Evolutionary conservation across 2,797 vertebrate species (phyloP), one percentile per base, ranked within the genome.

Genomic region (Trachops cirrhosus): DNA sequence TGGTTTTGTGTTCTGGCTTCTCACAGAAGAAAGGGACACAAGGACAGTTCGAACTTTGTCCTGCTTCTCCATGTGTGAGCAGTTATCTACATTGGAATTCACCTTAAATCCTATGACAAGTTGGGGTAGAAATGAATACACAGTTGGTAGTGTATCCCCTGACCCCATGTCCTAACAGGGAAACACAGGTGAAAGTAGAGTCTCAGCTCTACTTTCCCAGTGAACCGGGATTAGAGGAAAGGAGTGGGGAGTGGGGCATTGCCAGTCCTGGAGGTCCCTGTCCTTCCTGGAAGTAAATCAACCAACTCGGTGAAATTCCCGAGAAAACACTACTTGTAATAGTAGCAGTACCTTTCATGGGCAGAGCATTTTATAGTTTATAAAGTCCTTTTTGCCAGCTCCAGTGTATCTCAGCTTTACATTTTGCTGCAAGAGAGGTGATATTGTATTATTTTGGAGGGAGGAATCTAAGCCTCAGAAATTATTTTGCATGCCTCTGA

Each of bases 111-210:
- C 37, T 86, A 6, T 59, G 71, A 46, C 34, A 44, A n/a, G 62
- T 37, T 21, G 18, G 41, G 10, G 12, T n/a, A 12, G 87, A 89
- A 83, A 78, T 44, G 16, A 62, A 24, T 26, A 32, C 29, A 21
- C 19, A 0, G 6, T 14, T 6, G 4, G 32, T 16, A 5, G 62
- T 9, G 0, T 52, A 52, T 64, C 48, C 64, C 37, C 54, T 32
- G 1, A 12, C 78, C 26, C 62, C 29, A 0, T 46, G 46, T 89
- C 77, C 74, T 52, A 4, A 24, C 0, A 18, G 37, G 52, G 44
- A 15, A 26, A 32, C 0, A 0, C 57, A 64, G 24, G 5, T 26
- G 57, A 73, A 39, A n/a, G n/a, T n/a, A n/a, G n/a, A n/a, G n/a
- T 9, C 21, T n/a, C 15, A 0, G 37, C 77, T 79, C 62, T 68